A percentile compares a stretch with the other conserved stretches of the same genome.
Evolutionary conservation across 1,140 invertebrate species (phyloP).

Genomic region (Drosophila mayri): DNA sequence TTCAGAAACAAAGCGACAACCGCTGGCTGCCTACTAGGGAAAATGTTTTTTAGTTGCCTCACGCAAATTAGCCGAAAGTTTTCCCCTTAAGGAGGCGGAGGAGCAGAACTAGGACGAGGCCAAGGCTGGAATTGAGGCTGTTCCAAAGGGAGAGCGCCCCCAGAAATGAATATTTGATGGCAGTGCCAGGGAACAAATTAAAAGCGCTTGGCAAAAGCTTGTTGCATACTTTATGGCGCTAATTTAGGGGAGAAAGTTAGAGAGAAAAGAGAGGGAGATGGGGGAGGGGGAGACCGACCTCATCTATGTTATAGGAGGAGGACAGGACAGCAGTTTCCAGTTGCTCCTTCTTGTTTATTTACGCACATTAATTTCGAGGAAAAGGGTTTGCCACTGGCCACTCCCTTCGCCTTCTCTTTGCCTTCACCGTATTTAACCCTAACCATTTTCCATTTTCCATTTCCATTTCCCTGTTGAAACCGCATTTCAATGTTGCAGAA

Average conservation of each 20-base stretch:
- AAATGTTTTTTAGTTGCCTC: constrained; percentile 75
- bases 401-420: neutral
- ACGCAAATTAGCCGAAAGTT: constrained; percentile 77
- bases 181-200: constrained; percentile 67
- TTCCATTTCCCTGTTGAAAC: constrained; percentile 17
- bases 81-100: constrained; percentile 23
- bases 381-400: constrained; percentile 36
- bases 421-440: neutral
- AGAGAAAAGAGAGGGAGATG: constrained; percentile 11
- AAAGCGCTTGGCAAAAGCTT: constrained; percentile 70
- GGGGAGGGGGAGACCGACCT: constrained; percentile 3
- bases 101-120: neutral
- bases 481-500: constrained; percentile 69
- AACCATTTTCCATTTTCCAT: constrained; percentile 1
- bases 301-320: constrained; percentile 24
- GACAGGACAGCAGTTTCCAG: constrained; percentile 51
- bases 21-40: constrained; percentile 46
- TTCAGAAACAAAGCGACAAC: constrained; percentile 55
- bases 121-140: neutral
- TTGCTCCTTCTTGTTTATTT: constrained; percentile 64
- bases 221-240: constrained; percentile 82
- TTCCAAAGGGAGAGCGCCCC: constrained; percentile 43
- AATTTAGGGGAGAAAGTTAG: constrained; percentile 60
- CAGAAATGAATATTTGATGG: constrained; percentile 78
- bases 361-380: constrained; percentile 75